Base-by-base conservation (phyloP, 2,113 vertebrate genomes). In the Acrocephalus kingi region DNA sequence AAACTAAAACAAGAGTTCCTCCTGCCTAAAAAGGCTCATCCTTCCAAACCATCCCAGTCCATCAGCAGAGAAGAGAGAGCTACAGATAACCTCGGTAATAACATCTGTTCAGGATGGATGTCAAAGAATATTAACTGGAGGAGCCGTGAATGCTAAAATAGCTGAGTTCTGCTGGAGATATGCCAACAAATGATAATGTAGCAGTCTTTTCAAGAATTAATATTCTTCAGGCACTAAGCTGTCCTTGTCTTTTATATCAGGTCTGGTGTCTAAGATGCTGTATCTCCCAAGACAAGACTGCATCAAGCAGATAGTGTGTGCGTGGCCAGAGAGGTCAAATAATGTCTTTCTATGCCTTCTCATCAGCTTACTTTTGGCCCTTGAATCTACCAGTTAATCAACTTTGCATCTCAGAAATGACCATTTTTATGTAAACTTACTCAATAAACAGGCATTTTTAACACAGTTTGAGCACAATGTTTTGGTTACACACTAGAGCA, bases 81-180 rank as follows among this genome's bases (percentile, higher is more conserved):
- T 89, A 68, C 61, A 94, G 85, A 94, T 88, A 93, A 96, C 84
- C 90, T 87, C 48, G 0, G 45, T 80, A 93, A 88, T 88, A 95
- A 94, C 94, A 95, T 90, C 94, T 95, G 87, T 88, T 96, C 93
- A 90, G 92, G 76, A 80, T 56, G 61, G 85, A 68, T 91, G 93
- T 93, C 79, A 96, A 92, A 84, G 81, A 85, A 92, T 80, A 88
- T 86, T 93, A 95, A 93, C 93, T 72, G 85, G n/a, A 88, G 72
- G 56, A 96, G 52, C 64, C 88, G 63, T 3, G 28, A 96, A 91
- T 86, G 76, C 89, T 94, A 55, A 95, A 90, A 93, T 86, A 93
- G 72, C 78, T 83, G 92, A 95, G 79, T 92, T 86, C 92, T 96
- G 62, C 87, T 97, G 94, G 79, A 95, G 45, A 31, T 74, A 76